Evolutionary conservation across 2,888 invertebrate species (phyloP).

Genomic region (Actias luna): DNA sequence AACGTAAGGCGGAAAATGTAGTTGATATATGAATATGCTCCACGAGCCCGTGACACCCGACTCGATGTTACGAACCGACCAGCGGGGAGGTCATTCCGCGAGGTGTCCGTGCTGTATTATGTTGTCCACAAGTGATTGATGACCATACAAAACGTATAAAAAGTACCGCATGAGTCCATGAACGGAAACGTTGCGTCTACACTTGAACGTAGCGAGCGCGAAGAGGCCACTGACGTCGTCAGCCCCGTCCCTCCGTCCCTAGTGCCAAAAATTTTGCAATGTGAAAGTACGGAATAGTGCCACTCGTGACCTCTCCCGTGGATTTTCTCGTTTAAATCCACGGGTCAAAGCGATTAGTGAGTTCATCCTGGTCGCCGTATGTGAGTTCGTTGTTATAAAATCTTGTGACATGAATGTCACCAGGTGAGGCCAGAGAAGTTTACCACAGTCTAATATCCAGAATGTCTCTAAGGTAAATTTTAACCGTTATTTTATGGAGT

Average conservation of each 20-base stretch:
- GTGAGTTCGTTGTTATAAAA: slow-evolving; percentile 49
- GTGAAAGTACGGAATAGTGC: slow-evolving; percentile 80
- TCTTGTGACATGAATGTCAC: slow-evolving; percentile 3
- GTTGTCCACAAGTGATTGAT: slow-evolving; percentile 44
- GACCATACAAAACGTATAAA: slow-evolving; percentile 40
- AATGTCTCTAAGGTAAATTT: slow-evolving; percentile 1
- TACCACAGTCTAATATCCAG: neutral
- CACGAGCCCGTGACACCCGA: slow-evolving; percentile 79
- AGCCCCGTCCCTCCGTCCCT: slow-evolving; percentile 71
- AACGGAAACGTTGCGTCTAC: slow-evolving; percentile 61
- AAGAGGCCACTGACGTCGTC: slow-evolving; percentile 78
- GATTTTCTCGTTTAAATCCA: slow-evolving; percentile 47
- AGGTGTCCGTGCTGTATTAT: slow-evolving; percentile 46
- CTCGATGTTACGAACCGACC: slow-evolving; percentile 69
- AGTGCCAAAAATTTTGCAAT: slow-evolving; percentile 81
- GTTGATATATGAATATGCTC: slow-evolving; percentile 75
- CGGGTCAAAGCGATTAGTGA: neutral
- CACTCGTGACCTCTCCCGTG: slow-evolving; percentile 75
- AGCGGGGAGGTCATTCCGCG: slow-evolving; percentile 63
- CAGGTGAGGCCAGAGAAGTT: neutral
- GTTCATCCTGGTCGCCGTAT: slow-evolving; percentile 34
- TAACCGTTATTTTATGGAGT: slow-evolving; percentile 4
- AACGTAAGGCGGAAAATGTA: slow-evolving; percentile 63
- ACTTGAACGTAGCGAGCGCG: slow-evolving; percentile 71
- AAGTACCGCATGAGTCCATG: slow-evolving; percentile 50